Evolutionary conservation across 2,113 vertebrate genomes (phyloP).

Genomic region (Tragelaphus strepsiceros): DNA sequence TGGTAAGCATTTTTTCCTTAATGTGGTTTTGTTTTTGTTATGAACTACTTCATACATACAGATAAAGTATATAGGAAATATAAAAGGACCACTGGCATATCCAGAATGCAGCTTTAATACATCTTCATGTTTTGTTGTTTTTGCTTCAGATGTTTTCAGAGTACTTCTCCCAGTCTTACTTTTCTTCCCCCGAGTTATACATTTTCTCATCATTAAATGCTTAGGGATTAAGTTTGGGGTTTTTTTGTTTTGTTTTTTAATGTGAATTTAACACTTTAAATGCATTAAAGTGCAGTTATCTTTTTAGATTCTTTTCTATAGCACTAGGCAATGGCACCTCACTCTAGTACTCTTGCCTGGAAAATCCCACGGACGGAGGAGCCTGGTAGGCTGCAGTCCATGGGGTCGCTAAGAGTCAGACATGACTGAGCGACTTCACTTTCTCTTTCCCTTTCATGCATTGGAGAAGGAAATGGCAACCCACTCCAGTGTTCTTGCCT

Average conservation of each 20-base stretch:
- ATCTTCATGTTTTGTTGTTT: neutral
- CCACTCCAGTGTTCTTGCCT: too few species aligned
- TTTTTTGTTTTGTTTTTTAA: neutral
- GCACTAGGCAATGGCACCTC: neutral
- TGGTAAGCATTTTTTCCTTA: neutral
- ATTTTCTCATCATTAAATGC: neutral
- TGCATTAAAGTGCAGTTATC: neutral
- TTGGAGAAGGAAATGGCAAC: too few species aligned
- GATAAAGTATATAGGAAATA: neutral
- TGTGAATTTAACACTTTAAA: neutral
- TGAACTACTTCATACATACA: neutral
- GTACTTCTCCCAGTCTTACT: neutral
- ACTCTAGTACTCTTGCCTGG: too few species aligned
- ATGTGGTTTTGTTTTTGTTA: neutral
- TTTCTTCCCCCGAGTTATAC: neutral
- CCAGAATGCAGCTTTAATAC: neutral
- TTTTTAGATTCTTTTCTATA: conserved; percentile 4
- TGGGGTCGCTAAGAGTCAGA: too few species aligned
- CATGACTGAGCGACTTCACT: too few species aligned
- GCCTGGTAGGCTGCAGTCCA: too few species aligned
- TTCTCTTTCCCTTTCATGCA: too few species aligned
- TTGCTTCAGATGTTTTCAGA: neutral
- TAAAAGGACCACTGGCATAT: neutral
- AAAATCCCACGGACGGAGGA: too few species aligned
- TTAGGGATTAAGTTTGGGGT: neutral